Evolutionary conservation across 2,888 invertebrate species (phyloP).

Genomic region (Pseudanteris insignis): DNA sequence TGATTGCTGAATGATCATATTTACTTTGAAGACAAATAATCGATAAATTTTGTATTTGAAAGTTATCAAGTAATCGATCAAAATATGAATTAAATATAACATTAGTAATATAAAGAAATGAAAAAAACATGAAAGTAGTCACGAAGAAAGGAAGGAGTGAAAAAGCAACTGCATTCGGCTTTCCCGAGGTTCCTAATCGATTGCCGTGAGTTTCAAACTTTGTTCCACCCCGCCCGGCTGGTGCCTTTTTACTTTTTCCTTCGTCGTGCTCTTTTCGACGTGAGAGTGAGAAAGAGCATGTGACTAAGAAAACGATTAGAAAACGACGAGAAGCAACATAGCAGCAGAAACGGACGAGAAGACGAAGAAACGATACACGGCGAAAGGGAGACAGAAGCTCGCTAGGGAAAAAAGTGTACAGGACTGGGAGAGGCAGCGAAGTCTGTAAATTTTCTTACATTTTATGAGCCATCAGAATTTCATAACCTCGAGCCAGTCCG

Average conservation of each 20-base stretch:
- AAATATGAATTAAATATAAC: slow-evolving; percentile 19
- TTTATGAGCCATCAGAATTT: slow-evolving; percentile 68
- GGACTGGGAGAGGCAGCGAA: slow-evolving; percentile 53
- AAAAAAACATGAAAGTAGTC: slow-evolving; percentile 27
- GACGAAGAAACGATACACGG: slow-evolving; percentile 11
- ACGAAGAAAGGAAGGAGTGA: slow-evolving; percentile 34
- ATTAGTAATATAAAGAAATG: slow-evolving; percentile 10
- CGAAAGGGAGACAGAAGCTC: slow-evolving; percentile 23
- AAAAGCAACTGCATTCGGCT: slow-evolving; percentile 51
- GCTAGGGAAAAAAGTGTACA: slow-evolving; percentile 44
- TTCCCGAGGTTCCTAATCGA: slow-evolving; percentile 59
- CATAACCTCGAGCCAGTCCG: slow-evolving; percentile 67
- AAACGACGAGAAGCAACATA: slow-evolving; percentile 42
- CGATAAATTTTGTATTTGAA: too few species aligned
- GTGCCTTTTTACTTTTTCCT: slow-evolving; percentile 11
- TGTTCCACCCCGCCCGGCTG: slow-evolving; percentile 48
- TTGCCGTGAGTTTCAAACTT: slow-evolving; percentile 62
- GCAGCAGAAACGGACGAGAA: slow-evolving; percentile 12
- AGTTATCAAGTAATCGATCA: too few species aligned
- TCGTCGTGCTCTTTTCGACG: slow-evolving; percentile 10
- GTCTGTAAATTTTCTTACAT: slow-evolving; percentile 68
- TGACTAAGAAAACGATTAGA: slow-evolving; percentile 40
- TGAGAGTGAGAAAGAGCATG: slow-evolving; percentile 53
- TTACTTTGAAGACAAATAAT: too few species aligned
- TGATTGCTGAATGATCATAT: too few species aligned